A percentile compares a stretch with the other conserved stretches of the same genome.
Conservation (phyloP, 1,140 invertebrate species). For the Scylla paramamosain region DNA sequence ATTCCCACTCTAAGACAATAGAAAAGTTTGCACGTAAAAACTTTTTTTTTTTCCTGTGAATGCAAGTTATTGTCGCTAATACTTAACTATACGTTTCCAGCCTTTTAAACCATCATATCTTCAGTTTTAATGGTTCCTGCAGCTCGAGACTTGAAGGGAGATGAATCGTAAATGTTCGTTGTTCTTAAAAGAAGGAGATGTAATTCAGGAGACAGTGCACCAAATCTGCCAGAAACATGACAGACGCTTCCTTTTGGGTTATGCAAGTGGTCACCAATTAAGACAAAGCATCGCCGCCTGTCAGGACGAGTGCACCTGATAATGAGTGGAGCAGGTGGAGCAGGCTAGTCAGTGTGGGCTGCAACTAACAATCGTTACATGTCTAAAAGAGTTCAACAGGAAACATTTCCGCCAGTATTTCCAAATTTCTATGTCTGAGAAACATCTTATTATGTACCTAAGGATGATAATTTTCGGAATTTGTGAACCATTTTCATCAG, state of each 20-base stretch:
- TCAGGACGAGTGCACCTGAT: not conserved
- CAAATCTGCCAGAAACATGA: not conserved
- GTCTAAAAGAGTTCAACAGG: not conserved
- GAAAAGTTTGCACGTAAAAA: no score
- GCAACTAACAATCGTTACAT: not conserved
- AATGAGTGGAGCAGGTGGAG: not conserved
- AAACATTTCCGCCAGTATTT: not conserved
- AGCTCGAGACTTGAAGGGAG: no score
- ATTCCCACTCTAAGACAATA: no score
- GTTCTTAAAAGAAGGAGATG: not conserved
- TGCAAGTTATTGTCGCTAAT: no score
- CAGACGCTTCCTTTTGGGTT: not conserved
- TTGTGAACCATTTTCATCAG: not conserved
- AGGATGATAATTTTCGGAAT: not conserved
- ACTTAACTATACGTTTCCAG: no score
- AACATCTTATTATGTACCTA: not conserved
- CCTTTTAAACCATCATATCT: no score
- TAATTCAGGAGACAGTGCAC: not conserved
- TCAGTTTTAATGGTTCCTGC: no score
- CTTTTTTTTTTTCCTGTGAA: no score
- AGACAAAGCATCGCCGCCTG: not conserved
- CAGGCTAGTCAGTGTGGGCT: not conserved
- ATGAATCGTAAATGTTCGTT: not conserved
- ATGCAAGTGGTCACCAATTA: slow-evolving; percentile 5
- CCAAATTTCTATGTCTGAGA: not conserved